These are phyloP conservation scores for Elgonia sp. DNA, from an alignment of 2,888 invertebrate species.

Conservation along the genomic window DNA sequence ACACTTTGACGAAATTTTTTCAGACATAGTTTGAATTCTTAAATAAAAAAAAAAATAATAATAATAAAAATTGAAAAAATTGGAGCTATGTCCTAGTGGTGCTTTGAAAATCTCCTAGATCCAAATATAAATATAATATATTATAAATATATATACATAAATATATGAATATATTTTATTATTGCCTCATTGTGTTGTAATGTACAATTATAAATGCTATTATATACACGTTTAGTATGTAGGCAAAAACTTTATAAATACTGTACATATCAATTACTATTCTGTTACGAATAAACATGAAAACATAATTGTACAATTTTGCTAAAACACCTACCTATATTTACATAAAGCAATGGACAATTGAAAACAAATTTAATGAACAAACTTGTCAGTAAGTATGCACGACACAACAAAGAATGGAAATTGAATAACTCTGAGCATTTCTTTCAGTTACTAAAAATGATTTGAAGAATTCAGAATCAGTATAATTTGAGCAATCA, in stretches of 20 bases:
- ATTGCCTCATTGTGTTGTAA: slow-evolving; percentile 63
- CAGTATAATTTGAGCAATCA: too few relatives aligned
- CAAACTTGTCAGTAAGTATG: too few relatives aligned
- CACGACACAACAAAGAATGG: too few relatives aligned
- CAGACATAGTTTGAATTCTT: not conserved
- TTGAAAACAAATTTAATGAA: not conserved
- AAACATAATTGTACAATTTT: slow-evolving; percentile 59
- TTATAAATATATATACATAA: slow-evolving; percentile 28
- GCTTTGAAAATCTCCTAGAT: slow-evolving; percentile 42
- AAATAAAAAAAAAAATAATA: not conserved
- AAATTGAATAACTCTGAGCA: too few relatives aligned
- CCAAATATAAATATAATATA: slow-evolving; percentile 36
- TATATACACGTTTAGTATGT: slow-evolving; percentile 80
- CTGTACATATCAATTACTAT: slow-evolving; percentile 86
- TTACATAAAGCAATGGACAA: not conserved
- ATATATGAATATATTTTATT: slow-evolving; percentile 66
- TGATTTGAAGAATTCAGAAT: too few relatives aligned
- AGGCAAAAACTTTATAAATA: slow-evolving; percentile 83
- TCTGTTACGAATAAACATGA: slow-evolving; percentile 85
- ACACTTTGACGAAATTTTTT: not conserved
- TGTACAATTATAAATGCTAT: slow-evolving; percentile 55
- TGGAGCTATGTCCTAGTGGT: slow-evolving; percentile 29
- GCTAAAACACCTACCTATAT: not conserved
- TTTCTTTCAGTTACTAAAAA: too few relatives aligned
- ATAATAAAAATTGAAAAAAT: not conserved